phyloP scores from a whole-genome alignment of 2,888 invertebrate genomes.

The Gryllus longicercus region DNA sequence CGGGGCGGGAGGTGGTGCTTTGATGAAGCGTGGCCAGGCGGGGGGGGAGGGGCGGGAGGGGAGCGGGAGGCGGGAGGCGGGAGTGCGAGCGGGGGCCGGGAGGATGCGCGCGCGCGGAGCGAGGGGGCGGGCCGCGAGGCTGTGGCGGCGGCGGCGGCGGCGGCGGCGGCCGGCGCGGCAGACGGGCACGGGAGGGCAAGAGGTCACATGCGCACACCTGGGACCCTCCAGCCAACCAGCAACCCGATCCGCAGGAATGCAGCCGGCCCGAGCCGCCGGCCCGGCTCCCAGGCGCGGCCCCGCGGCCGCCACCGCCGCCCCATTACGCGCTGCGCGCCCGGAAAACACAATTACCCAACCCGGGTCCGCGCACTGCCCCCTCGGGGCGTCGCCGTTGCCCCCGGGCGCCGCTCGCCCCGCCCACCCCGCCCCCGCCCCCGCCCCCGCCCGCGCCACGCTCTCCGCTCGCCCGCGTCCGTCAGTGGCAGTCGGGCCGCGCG shows the following conservation, averaged over 20 bases:
- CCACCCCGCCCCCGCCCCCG: too few species aligned
- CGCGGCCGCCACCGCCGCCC: background rate
- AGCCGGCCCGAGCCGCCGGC: background rate
- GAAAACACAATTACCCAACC: background rate
- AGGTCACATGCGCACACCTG: slow-evolving; percentile 8
- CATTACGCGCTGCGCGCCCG: background rate
- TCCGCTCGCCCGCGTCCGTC: too few species aligned
- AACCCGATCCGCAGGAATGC: slow-evolving; percentile 1
- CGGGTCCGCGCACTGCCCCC: background rate
- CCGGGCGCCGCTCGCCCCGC: too few species aligned
- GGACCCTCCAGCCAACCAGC: slow-evolving; percentile 8
- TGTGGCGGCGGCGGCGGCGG: background rate
- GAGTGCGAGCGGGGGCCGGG: too few species aligned
- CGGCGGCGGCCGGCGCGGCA: background rate
- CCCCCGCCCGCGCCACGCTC: too few species aligned
- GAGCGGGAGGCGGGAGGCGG: too few species aligned
- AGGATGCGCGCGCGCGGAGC: background rate
- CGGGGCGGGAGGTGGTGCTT: too few species aligned
- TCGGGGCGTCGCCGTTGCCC: background rate
- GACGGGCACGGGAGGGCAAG: slow-evolving; percentile 2
- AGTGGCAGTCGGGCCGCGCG: too few species aligned
- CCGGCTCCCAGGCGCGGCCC: background rate
- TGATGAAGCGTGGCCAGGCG: too few species aligned
- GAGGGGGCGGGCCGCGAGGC: background rate
- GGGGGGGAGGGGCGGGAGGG: too few species aligned